Evolutionary conservation across 2,113 vertebrate genomes (phyloP), one percentile per base, ranked within the genome.

Genomic region (Heterochromis multidens): DNA sequence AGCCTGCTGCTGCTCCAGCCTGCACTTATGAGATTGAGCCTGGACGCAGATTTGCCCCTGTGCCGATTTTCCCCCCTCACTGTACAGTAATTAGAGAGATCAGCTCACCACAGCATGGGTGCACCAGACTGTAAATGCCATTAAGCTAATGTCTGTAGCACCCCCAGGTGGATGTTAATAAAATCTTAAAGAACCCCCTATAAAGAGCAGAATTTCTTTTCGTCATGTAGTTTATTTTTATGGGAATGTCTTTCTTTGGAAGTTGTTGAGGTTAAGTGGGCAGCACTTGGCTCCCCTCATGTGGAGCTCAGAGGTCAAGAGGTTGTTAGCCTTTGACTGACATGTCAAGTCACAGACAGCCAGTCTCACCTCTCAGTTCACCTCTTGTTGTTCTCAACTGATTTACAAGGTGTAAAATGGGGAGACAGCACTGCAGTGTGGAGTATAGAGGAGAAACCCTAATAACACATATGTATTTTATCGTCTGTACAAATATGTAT

Each of bases 11-110:
- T 27, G 1, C 91, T 92, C 81, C 85, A 91, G 85, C 43, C 80
- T 92, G 88, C 90, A 94, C 79, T 93, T 93, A 93, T 82, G 82
- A 92, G 93, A 88, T 93, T 56, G 57, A 86, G 81, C 80, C 70
- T 89, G 89, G 89, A 89, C 87, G 72, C 62, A 87, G 77, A 43
- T 88, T 81, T 81, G 79, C 79, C 85, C 88, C 35, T 21, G 10
- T 85, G 17, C 25, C 81, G 63, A 40, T 82, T 60, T 33, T 33
- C 62, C 63, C n/a, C n/a, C 37, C 63, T 9, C 21, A 61, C 56
- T 81, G 79, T 77, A 56, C 87, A 61, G 83, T 90, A 84, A 88
- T 91, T 78, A 91, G 46, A 89, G 60, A 86, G 80, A 89, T 88
- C 89, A 87, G 31, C 79, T 85, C 85, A 52, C 29, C 90, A 21